phyloP scores from a whole-genome alignment of 2,113 vertebrate genomes.

The Phylloscopus trochiloides region DNA sequence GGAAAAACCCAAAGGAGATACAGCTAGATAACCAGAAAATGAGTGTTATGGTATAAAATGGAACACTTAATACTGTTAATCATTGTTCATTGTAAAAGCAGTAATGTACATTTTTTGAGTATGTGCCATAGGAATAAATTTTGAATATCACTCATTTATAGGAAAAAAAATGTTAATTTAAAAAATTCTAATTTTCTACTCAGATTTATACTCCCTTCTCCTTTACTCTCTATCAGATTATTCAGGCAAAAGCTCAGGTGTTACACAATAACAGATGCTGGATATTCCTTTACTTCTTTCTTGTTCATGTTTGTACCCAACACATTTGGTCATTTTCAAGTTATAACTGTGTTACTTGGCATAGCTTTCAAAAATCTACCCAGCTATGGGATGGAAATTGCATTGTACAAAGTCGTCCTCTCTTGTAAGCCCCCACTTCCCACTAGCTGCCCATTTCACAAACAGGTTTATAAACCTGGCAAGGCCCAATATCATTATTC shows the following conservation, averaged over 20 bases:
- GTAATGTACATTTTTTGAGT: not conserved
- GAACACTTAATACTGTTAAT: not conserved
- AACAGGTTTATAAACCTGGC: not conserved
- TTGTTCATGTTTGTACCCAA: not conserved
- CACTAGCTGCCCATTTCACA: not conserved
- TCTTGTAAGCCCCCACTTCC: not conserved
- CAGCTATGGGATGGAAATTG: not conserved
- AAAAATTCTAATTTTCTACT: not conserved
- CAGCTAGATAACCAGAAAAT: not conserved
- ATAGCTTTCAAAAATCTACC: not conserved
- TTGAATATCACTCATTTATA: not conserved
- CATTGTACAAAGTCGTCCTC: not conserved
- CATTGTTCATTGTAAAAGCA: not conserved
- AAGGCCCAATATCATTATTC: conserved; percentile 29
- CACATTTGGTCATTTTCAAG: not conserved
- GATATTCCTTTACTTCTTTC: not conserved
- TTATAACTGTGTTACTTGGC: not conserved
- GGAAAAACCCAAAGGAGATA: not conserved
- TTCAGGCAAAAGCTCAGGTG: not conserved
- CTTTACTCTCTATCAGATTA: not conserved
- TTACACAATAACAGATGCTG: not conserved
- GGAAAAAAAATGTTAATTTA: not conserved
- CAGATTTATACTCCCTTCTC: not conserved
- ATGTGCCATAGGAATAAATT: not conserved
- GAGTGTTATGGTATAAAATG: not conserved